Percentiles rank a stretch among this genome's conserved stretches.
These are phyloP conservation scores for Periophthalmus magnuspinnatus DNA, from an alignment of 2,797 vertebrate genomes.

Conservation along the genomic window DNA sequence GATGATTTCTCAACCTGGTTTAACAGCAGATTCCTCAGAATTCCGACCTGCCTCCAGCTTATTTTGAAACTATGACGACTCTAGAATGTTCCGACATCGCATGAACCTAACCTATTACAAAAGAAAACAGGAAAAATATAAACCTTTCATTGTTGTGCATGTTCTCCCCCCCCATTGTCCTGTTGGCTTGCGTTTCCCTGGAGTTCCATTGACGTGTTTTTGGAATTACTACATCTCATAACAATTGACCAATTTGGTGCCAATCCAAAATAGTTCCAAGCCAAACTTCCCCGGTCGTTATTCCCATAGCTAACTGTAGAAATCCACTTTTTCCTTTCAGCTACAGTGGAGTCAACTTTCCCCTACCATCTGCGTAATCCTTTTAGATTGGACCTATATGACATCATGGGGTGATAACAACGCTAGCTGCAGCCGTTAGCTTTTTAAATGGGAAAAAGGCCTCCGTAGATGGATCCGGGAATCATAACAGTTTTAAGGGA, in stretches of 20 bases:
- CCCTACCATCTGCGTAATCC: conserved; percentile 58
- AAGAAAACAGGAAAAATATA: conserved; percentile 40
- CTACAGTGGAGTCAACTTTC: conserved; percentile 41
- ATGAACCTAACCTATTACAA: conserved; percentile 35
- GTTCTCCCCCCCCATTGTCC: conserved; percentile 50
- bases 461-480: conserved; percentile 44
- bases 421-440: conserved; percentile 25
- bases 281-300: conserved; percentile 59
- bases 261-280: conserved; percentile 31
- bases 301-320: conserved; percentile 55
- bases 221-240: conserved; percentile 30
- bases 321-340: conserved; percentile 60
- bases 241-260: conserved; percentile 49
- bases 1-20: no score
- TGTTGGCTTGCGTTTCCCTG: conserved; percentile 47
- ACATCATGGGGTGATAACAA: conserved; percentile 68
- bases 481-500: conserved; percentile 68
- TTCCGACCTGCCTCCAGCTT: no score
- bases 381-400: conserved; percentile 61
- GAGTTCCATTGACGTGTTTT: conserved; percentile 41
- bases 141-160: conserved; percentile 41
- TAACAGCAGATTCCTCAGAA: no score
- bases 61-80: no score
- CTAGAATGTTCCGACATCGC: no score
- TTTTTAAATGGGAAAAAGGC: conserved; percentile 48